Percentiles rank a stretch among this genome's conserved stretches.
phyloP scores from a whole-genome alignment of 2,888 invertebrate species.

The Melipona beecheii region DNA sequence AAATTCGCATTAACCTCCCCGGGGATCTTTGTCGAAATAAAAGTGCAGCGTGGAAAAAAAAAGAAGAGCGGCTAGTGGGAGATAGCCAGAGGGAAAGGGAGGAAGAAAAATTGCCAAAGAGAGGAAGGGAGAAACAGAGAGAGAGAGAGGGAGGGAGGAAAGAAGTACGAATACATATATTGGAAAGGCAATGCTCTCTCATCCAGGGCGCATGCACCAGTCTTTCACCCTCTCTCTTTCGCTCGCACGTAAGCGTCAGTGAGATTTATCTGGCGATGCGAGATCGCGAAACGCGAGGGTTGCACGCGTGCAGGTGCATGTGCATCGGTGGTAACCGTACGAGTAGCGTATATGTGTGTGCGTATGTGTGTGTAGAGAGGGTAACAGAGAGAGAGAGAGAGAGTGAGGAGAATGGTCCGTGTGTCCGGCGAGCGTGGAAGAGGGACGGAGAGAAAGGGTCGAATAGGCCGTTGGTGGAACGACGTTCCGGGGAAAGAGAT shows the following conservation, averaged over 20 bases:
- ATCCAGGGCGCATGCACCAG: constrained; percentile 61
- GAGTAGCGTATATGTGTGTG: constrained; percentile 46
- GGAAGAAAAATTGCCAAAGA: constrained; percentile 16
- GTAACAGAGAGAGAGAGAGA: not conserved
- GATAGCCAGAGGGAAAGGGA: constrained; percentile 45
- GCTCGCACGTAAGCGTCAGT: constrained; percentile 77
- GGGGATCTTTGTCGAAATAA: constrained; percentile 73
- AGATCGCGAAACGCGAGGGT: constrained; percentile 77
- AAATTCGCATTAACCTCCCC: constrained; percentile 73
- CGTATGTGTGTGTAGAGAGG: constrained; percentile 4
- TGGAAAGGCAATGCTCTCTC: constrained; percentile 52
- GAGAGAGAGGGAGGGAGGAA: constrained; percentile 19
- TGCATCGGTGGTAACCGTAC: constrained; percentile 56
- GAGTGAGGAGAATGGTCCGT: constrained; percentile 24
- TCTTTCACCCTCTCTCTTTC: constrained; percentile 44
- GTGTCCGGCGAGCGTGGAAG: constrained; percentile 59
- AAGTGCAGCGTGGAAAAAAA: constrained; percentile 71
- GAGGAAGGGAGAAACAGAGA: constrained; percentile 5
- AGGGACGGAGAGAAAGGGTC: constrained; percentile 64
- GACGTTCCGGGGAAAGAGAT: constrained; percentile 31
- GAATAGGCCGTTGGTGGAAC: constrained; percentile 64
- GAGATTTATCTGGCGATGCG: constrained; percentile 82
- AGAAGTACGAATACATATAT: constrained; percentile 32
- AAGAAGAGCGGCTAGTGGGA: constrained; percentile 22
- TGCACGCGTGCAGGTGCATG: constrained; percentile 68